A percentile compares a stretch with the other conserved stretches of the same genome.
These are phyloP conservation scores for Coleophora deauratella DNA, from an alignment of 2,888 invertebrate species.

Conservation along the genomic window DNA sequence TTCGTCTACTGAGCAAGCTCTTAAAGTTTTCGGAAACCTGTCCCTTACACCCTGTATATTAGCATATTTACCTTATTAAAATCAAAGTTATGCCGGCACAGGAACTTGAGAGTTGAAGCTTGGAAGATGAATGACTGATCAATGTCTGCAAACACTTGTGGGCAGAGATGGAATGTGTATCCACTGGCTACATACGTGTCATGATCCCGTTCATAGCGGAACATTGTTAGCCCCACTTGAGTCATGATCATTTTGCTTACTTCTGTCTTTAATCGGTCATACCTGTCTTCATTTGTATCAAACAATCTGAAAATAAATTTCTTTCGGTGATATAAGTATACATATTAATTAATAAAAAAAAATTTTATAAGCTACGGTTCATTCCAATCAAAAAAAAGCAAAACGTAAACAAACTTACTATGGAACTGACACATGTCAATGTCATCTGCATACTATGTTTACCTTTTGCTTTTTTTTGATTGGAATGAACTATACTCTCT, in stretches of 20 bases:
- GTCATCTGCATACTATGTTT: no score
- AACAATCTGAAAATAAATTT: constrained; percentile 49
- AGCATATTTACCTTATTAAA: constrained; percentile 80
- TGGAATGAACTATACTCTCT: no score
- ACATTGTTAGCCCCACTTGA: constrained; percentile 81
- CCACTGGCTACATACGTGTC: constrained; percentile 75
- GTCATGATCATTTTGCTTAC: constrained; percentile 72
- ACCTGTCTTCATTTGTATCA: constrained; percentile 54
- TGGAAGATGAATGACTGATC: constrained; percentile 77
- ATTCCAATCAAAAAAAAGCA: no score
- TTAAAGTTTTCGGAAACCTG: no score
- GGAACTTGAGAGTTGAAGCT: constrained; percentile 77
- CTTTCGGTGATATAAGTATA: no score
- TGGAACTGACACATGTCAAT: no score
- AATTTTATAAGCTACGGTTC: no score
- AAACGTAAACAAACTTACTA: no score
- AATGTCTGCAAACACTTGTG: constrained; percentile 75
- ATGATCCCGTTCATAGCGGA: constrained; percentile 70
- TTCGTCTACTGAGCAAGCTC: no score
- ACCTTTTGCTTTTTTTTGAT: no score
- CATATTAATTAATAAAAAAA: no score
- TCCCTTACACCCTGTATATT: no score
- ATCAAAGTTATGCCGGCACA: constrained; percentile 77
- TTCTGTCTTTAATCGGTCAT: constrained; percentile 46
- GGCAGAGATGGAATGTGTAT: constrained; percentile 81